Evolutionary conservation across 2,113 vertebrate species (phyloP).

Genomic region (Phyllostomus hastatus): DNA sequence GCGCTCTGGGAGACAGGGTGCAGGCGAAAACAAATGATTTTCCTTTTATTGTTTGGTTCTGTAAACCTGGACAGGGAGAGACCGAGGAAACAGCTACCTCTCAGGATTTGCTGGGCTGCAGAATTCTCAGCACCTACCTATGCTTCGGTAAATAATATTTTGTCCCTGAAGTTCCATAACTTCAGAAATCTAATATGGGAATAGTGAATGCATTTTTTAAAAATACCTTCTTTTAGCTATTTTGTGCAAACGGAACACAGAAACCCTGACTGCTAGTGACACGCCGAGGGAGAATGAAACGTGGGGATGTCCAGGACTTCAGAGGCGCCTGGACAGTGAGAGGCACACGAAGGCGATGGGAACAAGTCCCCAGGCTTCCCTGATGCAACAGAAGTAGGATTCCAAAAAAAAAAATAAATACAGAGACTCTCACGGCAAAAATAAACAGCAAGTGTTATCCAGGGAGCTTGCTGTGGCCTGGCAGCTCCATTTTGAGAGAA

Average conservation of each 20-base stretch:
- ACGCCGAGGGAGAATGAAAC: not conserved
- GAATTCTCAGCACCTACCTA: not conserved
- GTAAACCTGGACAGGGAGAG: not conserved
- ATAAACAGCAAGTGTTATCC: not conserved
- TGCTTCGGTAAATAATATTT: constrained; percentile 9
- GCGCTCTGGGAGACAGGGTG: not conserved
- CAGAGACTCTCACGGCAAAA: constrained; percentile 12
- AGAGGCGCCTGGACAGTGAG: not conserved
- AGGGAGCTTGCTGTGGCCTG: not conserved
- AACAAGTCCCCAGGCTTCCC: not conserved
- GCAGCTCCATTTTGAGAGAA: constrained; percentile 36
- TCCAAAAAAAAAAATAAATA: constrained; percentile 32
- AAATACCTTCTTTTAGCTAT: constrained; percentile 45
- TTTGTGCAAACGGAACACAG: constrained; percentile 25
- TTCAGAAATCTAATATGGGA: constrained; percentile 31
- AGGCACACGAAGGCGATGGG: not conserved
- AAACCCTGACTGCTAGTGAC: constrained; percentile 13
- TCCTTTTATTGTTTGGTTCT: not conserved
- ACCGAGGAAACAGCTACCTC: not conserved
- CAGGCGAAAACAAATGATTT: not conserved
- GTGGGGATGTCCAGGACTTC: not conserved
- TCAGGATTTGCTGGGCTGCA: not conserved
- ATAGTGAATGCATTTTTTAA: not conserved
- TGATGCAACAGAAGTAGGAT: constrained; percentile 3
- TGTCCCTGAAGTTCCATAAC: not conserved